phyloP scores from a whole-genome alignment of 2,113 vertebrate species.

The Apodemus speciosus region DNA sequence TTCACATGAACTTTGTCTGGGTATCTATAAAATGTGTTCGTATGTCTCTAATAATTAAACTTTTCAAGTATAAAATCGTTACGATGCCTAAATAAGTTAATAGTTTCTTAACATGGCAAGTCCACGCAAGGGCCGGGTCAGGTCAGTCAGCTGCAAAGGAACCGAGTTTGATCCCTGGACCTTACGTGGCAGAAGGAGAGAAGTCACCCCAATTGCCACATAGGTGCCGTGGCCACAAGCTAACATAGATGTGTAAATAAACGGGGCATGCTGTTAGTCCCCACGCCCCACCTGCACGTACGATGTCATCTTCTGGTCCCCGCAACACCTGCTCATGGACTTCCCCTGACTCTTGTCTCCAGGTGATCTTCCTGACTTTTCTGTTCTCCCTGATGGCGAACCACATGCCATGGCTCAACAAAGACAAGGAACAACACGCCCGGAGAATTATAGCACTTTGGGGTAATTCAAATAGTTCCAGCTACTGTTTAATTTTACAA shows the following conservation, averaged over 20 bases:
- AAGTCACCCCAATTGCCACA: background rate
- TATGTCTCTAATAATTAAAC: background rate
- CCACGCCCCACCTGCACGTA: background rate
- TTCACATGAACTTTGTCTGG: background rate
- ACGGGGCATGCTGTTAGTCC: background rate
- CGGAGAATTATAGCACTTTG: conserved; percentile 65
- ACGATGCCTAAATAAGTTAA: background rate
- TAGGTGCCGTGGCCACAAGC: too few species aligned
- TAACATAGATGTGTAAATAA: background rate
- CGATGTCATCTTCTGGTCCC: background rate
- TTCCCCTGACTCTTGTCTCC: background rate
- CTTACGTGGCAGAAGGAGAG: background rate
- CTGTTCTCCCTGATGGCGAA: conserved; percentile 57
- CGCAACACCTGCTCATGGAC: background rate
- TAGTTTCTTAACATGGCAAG: background rate
- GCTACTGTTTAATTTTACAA: background rate
- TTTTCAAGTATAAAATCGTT: background rate
- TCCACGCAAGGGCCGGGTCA: background rate
- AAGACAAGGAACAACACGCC: conserved; percentile 61
- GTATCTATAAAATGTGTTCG: background rate
- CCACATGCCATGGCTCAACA: conserved; percentile 31
- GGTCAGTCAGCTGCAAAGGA: background rate
- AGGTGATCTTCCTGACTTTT: conserved; percentile 53
- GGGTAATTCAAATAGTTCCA: conserved; percentile 56
- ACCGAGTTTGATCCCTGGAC: background rate